A percentile compares a stretch with the other conserved stretches of the same genome.
phyloP scores from a whole-genome alignment of 30 jellyfish, hydroid and myxozoan genomes.

The Aurelia sp. region DNA sequence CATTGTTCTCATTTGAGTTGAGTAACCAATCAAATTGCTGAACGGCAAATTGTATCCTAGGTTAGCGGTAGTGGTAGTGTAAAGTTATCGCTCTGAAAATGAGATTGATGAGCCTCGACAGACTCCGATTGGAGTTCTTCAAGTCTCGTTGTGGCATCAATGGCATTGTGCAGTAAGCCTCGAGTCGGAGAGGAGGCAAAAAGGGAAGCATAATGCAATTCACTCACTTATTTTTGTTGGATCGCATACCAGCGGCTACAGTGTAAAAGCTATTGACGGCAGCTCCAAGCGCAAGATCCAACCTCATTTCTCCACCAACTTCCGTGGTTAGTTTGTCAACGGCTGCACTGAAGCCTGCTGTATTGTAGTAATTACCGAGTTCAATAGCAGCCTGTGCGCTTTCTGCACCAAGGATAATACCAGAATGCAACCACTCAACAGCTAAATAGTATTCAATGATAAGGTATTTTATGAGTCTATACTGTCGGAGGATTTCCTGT shows the following conservation, averaged over 20 bases:
- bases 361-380: slow-evolving; percentile 54
- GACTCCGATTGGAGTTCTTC: no score
- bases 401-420: slow-evolving; percentile 70
- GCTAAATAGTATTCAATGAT: slow-evolving; percentile 46
- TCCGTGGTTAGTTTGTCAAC: slow-evolving; percentile 27
- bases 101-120: no score
- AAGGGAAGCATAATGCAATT: no score
- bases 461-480: slow-evolving; percentile 44
- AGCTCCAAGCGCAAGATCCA: slow-evolving; percentile 61
- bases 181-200: no score
- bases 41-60: no score
- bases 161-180: no score
- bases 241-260: slow-evolving; percentile 57
- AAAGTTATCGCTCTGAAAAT: no score
- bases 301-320: slow-evolving; percentile 58
- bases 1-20: no score
- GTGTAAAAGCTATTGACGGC: slow-evolving; percentile 57
- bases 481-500: slow-evolving; percentile 55
- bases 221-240: slow-evolving; percentile 42
- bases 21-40: no score
- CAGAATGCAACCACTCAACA: slow-evolving; percentile 59
- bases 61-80: no score
- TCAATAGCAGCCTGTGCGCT: slow-evolving; percentile 45
- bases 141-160: no score
- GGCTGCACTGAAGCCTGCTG: slow-evolving; percentile 44